A percentile compares a stretch with the other conserved stretches of the same genome.
phyloP scores from a whole-genome alignment of 2,113 vertebrate genomes.

The Protobothrops mucrosquamatus region DNA sequence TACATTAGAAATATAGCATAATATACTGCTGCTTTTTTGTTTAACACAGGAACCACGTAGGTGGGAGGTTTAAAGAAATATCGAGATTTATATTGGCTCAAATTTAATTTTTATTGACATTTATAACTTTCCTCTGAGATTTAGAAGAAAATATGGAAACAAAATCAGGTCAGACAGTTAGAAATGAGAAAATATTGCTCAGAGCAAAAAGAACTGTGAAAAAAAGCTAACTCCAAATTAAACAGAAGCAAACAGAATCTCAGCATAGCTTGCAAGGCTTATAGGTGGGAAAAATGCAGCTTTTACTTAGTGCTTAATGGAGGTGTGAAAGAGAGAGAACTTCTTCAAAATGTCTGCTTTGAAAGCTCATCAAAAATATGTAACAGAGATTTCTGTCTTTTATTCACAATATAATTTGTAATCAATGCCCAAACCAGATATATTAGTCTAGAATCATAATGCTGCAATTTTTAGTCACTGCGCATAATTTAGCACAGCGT shows the following conservation, averaged over 20 bases:
- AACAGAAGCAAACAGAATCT: slow-evolving; percentile 37
- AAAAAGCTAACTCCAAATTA: slow-evolving; percentile 54
- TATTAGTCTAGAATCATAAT: slow-evolving; percentile 19
- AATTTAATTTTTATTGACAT: slow-evolving; percentile 73
- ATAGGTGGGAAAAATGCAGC: neutral
- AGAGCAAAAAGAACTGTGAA: slow-evolving; percentile 39
- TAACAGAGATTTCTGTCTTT: slow-evolving; percentile 32
- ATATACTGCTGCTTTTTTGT: slow-evolving; percentile 16
- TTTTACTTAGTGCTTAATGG: slow-evolving; percentile 36
- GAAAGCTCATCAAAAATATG: slow-evolving; percentile 32
- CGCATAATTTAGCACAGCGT: slow-evolving; percentile 11
- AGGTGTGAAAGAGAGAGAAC: neutral
- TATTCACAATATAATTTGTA: slow-evolving; percentile 36
- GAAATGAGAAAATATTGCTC: slow-evolving; percentile 64
- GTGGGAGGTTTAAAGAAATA: slow-evolving; percentile 29
- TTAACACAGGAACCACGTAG: slow-evolving; percentile 1
- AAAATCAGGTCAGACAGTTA: slow-evolving; percentile 63
- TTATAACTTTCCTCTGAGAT: slow-evolving; percentile 62
- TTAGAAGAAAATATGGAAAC: slow-evolving; percentile 54
- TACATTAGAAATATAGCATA: slow-evolving; percentile 24
- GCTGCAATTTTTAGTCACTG: slow-evolving; percentile 41
- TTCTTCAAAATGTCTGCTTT: slow-evolving; percentile 34
- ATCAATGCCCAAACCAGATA: slow-evolving; percentile 24
- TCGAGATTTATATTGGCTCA: slow-evolving; percentile 42
- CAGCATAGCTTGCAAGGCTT: neutral